Percentiles rank a stretch among this genome's conserved stretches.
Evolutionary conservation across 2,113 vertebrate species (phyloP).

Genomic region (Sorex araneus): DNA sequence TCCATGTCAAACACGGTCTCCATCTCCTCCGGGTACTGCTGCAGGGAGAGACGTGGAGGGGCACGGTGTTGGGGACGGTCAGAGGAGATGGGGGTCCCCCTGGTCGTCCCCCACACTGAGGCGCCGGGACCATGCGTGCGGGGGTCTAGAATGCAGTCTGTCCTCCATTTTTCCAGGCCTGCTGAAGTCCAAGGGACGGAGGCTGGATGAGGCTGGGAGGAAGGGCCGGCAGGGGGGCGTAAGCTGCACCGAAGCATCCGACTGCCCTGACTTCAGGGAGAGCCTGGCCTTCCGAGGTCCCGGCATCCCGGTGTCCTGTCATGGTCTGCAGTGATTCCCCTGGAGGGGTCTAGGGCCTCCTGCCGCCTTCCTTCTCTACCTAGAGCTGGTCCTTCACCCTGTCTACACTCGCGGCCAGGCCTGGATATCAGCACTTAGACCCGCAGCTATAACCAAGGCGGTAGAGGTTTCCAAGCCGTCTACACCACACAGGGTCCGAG

Average conservation of each 20-base stretch:
- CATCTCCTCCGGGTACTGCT: slow-evolving; percentile 94
- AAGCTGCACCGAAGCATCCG: too few species aligned
- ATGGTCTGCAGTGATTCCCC: neutral
- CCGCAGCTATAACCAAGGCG: too few species aligned
- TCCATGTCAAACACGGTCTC: slow-evolving; percentile 93
- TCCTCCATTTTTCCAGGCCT: neutral
- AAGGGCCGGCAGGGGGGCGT: neutral
- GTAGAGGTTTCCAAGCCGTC: too few species aligned
- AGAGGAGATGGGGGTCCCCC: neutral
- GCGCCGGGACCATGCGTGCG: too few species aligned
- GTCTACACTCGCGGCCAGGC: too few species aligned
- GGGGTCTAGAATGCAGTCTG: neutral
- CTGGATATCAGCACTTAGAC: too few species aligned
- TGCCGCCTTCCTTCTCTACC: neutral
- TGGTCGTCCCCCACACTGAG: too few species aligned
- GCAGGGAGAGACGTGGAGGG: neutral
- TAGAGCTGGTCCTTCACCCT: neutral
- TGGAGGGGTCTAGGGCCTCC: too few species aligned
- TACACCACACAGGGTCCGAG: too few species aligned
- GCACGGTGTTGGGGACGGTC: neutral
- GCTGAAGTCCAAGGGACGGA: neutral
- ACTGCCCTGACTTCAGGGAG: neutral
- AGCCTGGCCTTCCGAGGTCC: neutral
- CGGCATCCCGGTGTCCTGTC: neutral
- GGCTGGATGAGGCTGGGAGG: neutral